These are phyloP conservation scores for Xiphydria camelus DNA, from an alignment of 2,888 invertebrate genomes.

Conservation along the genomic window DNA sequence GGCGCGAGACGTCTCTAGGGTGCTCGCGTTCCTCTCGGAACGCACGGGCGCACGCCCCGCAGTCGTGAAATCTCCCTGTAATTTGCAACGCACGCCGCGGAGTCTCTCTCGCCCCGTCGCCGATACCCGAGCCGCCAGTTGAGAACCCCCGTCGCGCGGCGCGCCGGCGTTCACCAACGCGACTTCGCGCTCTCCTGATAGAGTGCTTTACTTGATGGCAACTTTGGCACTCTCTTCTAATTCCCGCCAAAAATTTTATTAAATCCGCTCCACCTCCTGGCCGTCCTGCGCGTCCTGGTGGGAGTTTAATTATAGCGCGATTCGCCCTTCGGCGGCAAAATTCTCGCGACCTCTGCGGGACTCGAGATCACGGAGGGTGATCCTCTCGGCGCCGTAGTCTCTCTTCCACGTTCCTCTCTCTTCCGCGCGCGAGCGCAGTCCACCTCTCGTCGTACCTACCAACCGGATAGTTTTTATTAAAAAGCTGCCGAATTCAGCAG, in stretches of 20 bases:
- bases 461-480: conserved; percentile 39
- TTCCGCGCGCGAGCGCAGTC: background rate
- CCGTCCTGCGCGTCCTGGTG: conserved; percentile 24
- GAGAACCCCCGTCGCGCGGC: conserved; percentile 1
- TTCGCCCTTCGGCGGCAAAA: background rate
- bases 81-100: no score
- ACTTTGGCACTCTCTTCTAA: conserved; percentile 42
- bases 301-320: conserved; percentile 27
- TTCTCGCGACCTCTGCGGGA: no score
- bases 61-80: no score
- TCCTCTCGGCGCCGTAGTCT: no score
- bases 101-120: no score
- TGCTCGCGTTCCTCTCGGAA: no score
- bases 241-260: conserved; percentile 23
- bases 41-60: no score
- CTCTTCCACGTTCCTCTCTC: no score
- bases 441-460: conserved; percentile 2
- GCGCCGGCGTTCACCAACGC: no score
- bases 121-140: background rate
- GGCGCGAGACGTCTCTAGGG: no score
- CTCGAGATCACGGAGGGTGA: no score
- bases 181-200: conserved; percentile 33
- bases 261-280: background rate
- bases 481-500: conserved; percentile 38
- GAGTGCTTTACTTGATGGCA: conserved; percentile 40